Base-by-base conservation (phyloP, 2,797 vertebrate genomes). In the Hydrolagus colliei region DNA sequence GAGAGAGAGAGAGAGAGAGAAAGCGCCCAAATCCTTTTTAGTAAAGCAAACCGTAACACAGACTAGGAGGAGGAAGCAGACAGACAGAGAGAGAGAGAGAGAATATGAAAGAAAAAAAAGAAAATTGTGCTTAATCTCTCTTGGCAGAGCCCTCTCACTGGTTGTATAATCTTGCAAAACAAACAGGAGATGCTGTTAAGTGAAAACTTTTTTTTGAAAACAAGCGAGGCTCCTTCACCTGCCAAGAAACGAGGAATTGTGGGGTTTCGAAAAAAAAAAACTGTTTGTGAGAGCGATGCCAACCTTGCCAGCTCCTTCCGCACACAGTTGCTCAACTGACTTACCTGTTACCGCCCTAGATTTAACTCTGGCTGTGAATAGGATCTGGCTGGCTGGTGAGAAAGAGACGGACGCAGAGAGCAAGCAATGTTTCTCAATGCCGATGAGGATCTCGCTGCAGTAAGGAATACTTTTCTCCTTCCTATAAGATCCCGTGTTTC, bases 141-240 rank as follows among this genome's bases (percentile, higher is more conserved):
- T 79, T 27, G 61, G 59, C 77, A 79, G 77, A 62, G n/a, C 77
- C 18, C 14, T 20, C 10, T 1, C 41, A 6, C 41, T 52, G 12
- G 61, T 62, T 14, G n/a, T 79, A 62, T 79, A 62, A 79, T 27
- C 87, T 86, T 86, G 87, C 77, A 89, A 89, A 89, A 89, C 88
- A 90, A 90, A 89, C 88, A 90, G 41, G 41, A 52, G 41, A 88
- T 88, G 90, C 89, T 88, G 87, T 90, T 88, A 90, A 91, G 90
- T 52, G 41, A 52, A 52, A 52, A 52, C 41, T 52, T 52, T 52
- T 88, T 87, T 88, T 87, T 86, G 87, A 90, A 91, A 90, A 88
- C 89, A 90, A 72, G 71, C 80, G 86, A 73, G 67, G 72, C 73
- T 27, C 71, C 35, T 10, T 59, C 77, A 63, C 86, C 35, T 86